Percentiles rank a stretch among this genome's conserved stretches.
Conservation (phyloP, 2,113 vertebrate species). For the Pithys albifrons region DNA sequence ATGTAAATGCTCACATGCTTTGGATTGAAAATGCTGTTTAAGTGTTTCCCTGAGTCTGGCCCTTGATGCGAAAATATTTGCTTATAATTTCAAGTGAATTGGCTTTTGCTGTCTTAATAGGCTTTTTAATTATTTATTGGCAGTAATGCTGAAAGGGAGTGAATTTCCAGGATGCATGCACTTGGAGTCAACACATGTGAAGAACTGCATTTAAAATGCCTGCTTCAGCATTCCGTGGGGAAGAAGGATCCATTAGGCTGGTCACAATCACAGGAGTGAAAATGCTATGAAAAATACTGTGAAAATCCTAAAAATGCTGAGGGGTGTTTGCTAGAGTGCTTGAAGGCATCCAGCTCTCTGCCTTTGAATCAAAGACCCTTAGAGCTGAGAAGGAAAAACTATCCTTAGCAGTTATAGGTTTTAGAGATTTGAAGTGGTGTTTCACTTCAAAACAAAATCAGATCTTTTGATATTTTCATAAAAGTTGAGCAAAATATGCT, state of each 20-base stretch:
- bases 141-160: not conserved
- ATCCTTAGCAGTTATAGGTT: not conserved
- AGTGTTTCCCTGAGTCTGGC: not conserved
- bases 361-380: not conserved
- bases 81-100: slow-evolving; percentile 19
- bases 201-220: not conserved
- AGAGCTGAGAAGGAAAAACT: not conserved
- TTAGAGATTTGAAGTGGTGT: not conserved
- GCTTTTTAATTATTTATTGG: slow-evolving; percentile 32
- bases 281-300: not conserved
- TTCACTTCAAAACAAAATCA: not conserved
- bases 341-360: not conserved
- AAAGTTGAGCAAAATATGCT: not conserved
- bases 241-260: not conserved
- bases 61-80: slow-evolving; percentile 1
- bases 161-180: not conserved
- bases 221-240: not conserved
- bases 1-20: not conserved
- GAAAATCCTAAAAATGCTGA: not conserved
- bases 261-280: not conserved
- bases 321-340: not conserved
- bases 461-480: not conserved
- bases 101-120: slow-evolving; percentile 15
- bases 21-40: not conserved
- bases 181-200: not conserved